Base-by-base conservation (phyloP, 2,797 vertebrate genomes). In the Mormyrus hasselquistii region DNA sequence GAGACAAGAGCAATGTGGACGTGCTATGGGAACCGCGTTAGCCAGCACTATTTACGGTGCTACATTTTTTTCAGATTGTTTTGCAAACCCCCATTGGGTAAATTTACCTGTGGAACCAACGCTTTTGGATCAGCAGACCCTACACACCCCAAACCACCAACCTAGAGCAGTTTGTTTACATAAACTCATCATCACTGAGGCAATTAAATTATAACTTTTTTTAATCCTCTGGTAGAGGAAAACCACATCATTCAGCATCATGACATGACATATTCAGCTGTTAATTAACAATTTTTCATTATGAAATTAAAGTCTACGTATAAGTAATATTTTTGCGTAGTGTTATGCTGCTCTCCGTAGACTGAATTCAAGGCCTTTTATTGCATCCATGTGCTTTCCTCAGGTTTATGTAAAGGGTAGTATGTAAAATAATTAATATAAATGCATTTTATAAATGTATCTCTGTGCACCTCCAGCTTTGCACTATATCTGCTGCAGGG, bases 1-100 rank as follows among this genome's bases (percentile, higher is more conserved):
- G 86, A 87, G 88, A 91, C 86, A 90, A 88, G 89, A 88, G 86
- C 73, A 25, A 91, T 90, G 89, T 88, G 53, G 91, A 89, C 89
- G 86, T 88, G 88, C 90, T 82, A 90, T 90, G 90, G 88, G 90
- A 92, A 90, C 69, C 53, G 65, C 3, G 62, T 50, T 44, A 55
- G 84, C 73, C 62, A 34, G 19, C 29, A 34, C n/a, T 69, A 25
- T 89, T 69, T 55, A 87, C n/a, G 55, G 34, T 38, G 49, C 4
- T 55, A 59, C 62, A 59, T 41, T 38, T 65, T 53, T 69, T 83
- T 76, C n/a, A 41, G 50, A 25, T 49, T 79, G n/a, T 25, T 88
- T 79, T 53, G 34, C 49, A 65, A 69, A 86, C 4, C 50, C 34
- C 19, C 88, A 84, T 53, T 19, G 53, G n/a, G 53, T 59, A 53